Evolutionary conservation across 2,888 invertebrate genomes (phyloP).

Genomic region (Drosophila longiperda): DNA sequence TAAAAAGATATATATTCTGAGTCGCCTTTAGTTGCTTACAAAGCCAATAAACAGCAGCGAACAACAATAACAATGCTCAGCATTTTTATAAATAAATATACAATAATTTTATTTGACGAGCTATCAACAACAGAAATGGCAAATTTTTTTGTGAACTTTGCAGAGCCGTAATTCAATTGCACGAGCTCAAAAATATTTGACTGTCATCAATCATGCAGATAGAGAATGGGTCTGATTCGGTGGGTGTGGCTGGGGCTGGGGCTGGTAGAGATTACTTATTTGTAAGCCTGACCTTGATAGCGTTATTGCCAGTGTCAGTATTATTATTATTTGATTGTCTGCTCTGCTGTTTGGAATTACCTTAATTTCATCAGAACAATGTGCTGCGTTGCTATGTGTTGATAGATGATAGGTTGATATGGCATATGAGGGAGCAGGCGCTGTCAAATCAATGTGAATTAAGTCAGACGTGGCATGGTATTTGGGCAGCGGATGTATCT

Average conservation of each 20-base stretch:
- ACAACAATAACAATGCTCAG: constrained; percentile 31
- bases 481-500: constrained; percentile 47
- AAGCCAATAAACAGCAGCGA: constrained; percentile 25
- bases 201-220: constrained; percentile 56
- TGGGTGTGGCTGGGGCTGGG: neutral
- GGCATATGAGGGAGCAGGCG: constrained; percentile 24
- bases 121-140: constrained; percentile 20
- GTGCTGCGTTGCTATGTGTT: constrained; percentile 9
- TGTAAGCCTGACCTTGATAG: constrained; percentile 25
- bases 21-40: constrained; percentile 36
- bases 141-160: constrained; percentile 9
- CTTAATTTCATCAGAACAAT: constrained; percentile 38
- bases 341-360: constrained; percentile 39
- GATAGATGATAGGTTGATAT: constrained; percentile 27
- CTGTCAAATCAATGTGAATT: constrained; percentile 40
- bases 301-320: constrained; percentile 3
- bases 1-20: neutral
- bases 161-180: constrained; percentile 39
- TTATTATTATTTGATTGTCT: constrained; percentile 33
- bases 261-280: constrained; percentile 14
- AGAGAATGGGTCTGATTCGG: neutral
- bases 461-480: constrained; percentile 29
- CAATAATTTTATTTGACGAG: constrained; percentile 41
- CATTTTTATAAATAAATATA: constrained; percentile 63
- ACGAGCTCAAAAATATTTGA: constrained; percentile 52